These are phyloP conservation scores for Pipra filicauda DNA, from an alignment of 2,113 vertebrate species.

Conservation along the genomic window DNA sequence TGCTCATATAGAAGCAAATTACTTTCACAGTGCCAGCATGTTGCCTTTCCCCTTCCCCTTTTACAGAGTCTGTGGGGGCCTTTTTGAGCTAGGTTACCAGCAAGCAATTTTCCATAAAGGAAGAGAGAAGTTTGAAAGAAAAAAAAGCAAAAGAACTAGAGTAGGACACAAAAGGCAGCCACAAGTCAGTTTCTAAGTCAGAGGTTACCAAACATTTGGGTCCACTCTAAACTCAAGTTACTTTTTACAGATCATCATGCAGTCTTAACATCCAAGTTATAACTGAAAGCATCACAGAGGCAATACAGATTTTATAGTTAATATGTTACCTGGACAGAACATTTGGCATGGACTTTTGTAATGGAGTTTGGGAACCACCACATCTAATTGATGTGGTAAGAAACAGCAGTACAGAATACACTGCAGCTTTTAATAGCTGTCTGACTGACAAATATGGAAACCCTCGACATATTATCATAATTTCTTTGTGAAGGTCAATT, in stretches of 20 bases:
- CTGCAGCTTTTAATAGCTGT: background rate
- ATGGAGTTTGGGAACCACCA: background rate
- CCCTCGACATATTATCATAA: too few species aligned
- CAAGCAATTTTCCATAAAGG: background rate
- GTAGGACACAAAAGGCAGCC: background rate
- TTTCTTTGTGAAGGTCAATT: background rate
- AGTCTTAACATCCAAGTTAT: background rate
- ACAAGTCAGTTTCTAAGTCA: background rate
- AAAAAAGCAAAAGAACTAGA: background rate
- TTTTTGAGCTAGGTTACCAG: background rate
- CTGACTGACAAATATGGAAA: background rate
- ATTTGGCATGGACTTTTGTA: background rate
- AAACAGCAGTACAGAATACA: background rate
- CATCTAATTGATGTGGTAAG: background rate
- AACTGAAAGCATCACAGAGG: background rate
- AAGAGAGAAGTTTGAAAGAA: background rate
- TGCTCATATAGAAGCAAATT: conserved; percentile 33
- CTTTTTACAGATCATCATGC: background rate
- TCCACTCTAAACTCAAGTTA: background rate
- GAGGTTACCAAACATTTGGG: background rate
- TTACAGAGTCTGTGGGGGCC: background rate
- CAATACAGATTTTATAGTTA: background rate
- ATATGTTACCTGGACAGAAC: background rate
- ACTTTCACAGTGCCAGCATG: background rate
- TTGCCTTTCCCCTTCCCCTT: background rate